Evolutionary conservation across 2,113 vertebrate species (phyloP), one percentile per base, ranked within the genome.

Genomic region (Sylvia atricapilla): DNA sequence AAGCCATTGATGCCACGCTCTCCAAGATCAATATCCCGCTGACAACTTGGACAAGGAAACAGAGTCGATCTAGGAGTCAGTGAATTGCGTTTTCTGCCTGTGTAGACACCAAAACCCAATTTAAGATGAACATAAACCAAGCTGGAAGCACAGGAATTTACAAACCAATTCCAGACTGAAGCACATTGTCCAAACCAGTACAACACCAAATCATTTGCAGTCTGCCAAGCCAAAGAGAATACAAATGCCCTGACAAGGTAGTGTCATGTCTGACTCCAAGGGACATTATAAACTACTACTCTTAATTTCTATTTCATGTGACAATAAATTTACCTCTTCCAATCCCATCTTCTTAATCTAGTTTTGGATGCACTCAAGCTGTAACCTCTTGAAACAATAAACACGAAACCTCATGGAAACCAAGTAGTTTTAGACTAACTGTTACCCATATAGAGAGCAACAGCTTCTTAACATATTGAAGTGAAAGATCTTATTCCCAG

Each of bases 1-100:
- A 99, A 97, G 97, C 99, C 99, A 89, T 97, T 99, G 98, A 99
- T 99, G 80, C 99, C 99, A 24, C 99, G 99, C 81, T 99, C 99
- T 58, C 99, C 99, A 0, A 99, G 98, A 95, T 99, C 99, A 23
- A 99, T 98, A 93, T 99, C 98, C 30, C 98, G 98, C 93, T 98
- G 98, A 96, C 99, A 99, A 89, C 99, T 98, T 1, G 99, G 99
- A 93, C 99, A 99, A 4, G 98, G 98, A 95, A 99, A 98, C 15
- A 98, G 91, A 63, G 98, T 99, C 10, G 99, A 96, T 70, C 98
- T 98, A 16, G 99, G 98, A 33, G 99, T 99, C 94, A 99, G 97
- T 5, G 99, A 99, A 78, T 98, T 99, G 60, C 98, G 97, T 86
- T 99, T 99, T 98, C 99, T 99, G 68, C 99, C 98, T 72, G 98